These are phyloP conservation scores for Dendrophyllia cribrosa DNA, from an alignment of 64 coral and sea anemone genomes.

Conservation along the genomic window DNA sequence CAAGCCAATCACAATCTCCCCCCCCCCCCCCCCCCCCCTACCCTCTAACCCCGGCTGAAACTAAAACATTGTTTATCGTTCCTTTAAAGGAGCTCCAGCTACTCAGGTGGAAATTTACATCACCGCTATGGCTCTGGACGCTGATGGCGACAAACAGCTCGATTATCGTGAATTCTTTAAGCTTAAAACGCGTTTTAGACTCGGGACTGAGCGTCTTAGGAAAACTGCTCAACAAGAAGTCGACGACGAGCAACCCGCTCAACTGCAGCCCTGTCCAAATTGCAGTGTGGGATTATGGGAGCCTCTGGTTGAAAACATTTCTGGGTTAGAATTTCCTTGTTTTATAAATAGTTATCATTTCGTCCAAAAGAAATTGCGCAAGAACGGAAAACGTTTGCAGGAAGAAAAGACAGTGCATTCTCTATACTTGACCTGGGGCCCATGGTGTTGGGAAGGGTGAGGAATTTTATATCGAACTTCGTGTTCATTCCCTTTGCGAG, in stretches of 20 bases:
- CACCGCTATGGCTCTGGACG: conserved; percentile 68
- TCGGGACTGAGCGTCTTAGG: neutral
- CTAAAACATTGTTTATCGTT: too few species aligned
- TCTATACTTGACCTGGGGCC: too few species aligned
- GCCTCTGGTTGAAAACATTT: conserved; percentile 12
- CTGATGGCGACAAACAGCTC: conserved; percentile 70
- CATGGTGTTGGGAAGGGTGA: too few species aligned
- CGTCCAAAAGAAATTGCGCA: too few species aligned
- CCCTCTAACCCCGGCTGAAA: too few species aligned
- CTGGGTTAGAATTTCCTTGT: neutral
- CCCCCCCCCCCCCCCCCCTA: too few species aligned
- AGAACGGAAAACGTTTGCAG: too few species aligned
- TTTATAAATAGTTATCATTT: too few species aligned
- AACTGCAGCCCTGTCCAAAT: conserved; percentile 44
- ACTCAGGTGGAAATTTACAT: conserved; percentile 68
- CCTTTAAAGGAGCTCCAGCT: conserved; percentile 58
- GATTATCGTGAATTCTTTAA: conserved; percentile 70
- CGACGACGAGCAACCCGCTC: conserved; percentile 13
- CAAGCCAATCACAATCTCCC: too few species aligned
- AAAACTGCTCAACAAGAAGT: conserved; percentile 12
- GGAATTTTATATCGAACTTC: too few species aligned
- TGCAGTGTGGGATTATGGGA: conserved; percentile 64
- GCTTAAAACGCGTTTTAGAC: neutral
- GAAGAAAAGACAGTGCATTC: too few species aligned
- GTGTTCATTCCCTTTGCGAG: too few species aligned